Conservation (phyloP, 1,140 invertebrate genomes). For the Eueides isabella region DNA sequence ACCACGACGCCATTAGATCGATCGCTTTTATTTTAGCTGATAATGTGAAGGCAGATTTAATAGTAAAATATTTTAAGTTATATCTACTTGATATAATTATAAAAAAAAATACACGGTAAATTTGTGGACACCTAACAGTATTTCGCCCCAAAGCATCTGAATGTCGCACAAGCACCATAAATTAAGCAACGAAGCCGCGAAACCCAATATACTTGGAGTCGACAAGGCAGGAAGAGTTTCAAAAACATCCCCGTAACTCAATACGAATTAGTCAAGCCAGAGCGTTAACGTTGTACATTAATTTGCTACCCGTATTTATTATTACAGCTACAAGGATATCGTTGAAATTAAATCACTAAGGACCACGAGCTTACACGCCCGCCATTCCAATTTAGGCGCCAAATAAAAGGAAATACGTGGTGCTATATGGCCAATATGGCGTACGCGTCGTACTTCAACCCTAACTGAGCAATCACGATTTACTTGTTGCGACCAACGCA, state of each 20-base stretch:
- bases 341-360: slow-evolving; percentile 47
- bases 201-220: slow-evolving; percentile 23
- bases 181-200: not conserved
- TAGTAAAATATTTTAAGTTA: slow-evolving; percentile 20
- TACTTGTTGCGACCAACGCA: slow-evolving; percentile 35
- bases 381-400: slow-evolving; percentile 42
- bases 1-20: slow-evolving; percentile 36
- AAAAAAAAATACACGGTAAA: too few species aligned
- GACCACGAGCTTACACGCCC: slow-evolving; percentile 45
- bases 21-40: slow-evolving; percentile 29
- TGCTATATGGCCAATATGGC: slow-evolving; percentile 38
- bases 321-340: slow-evolving; percentile 44
- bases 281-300: slow-evolving; percentile 50
- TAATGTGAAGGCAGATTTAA: slow-evolving; percentile 23
- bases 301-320: slow-evolving; percentile 67
- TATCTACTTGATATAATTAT: not conserved
- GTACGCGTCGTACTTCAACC: slow-evolving; percentile 40
- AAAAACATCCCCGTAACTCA: slow-evolving; percentile 35
- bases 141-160: not conserved
- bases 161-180: not conserved
- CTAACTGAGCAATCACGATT: slow-evolving; percentile 45
- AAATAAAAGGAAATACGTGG: slow-evolving; percentile 37
- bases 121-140: too few species aligned
- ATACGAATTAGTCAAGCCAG: slow-evolving; percentile 36
- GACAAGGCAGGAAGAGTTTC: slow-evolving; percentile 26